Base-by-base conservation (phyloP, 2,888 invertebrate species). In the Laothoe populi region DNA sequence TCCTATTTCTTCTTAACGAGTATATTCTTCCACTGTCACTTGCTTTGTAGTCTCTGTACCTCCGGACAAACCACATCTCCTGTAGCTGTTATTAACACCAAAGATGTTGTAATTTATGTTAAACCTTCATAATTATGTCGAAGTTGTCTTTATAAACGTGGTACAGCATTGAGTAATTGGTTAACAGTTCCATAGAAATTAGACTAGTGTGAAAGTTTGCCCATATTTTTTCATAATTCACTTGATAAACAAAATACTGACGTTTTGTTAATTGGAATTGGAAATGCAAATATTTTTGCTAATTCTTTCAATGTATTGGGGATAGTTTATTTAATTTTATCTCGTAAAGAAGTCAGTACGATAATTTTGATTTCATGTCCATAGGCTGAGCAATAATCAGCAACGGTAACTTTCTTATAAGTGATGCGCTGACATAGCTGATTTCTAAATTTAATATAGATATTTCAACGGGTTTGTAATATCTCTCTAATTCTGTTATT, bases 1-100 rank as follows among this genome's bases (percentile, higher is more conserved):
- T 53, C 31, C 3, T 35, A 35, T 19, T 31, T 11, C 11, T 19
- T 35, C 49, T 26, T n/a, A n/a, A n/a, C n/a, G n/a, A n/a, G n/a
- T 60, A 10, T 11, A 40, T 24, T 16, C 38, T 4, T 40, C 48
- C 21, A 0, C 31, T 24, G 3, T 5, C 23, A 23, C 24, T 60
- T n/a, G 60, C 49, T 53, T 60, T 13, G 23, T 60, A 48, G 23
- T 13, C 49, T 53, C 53, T 13, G 23, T 60, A 48, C 38, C 19
- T 42, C 53, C 26, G 26, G 53, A 53, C 53, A n/a, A 48, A 19
- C 35, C 5, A 45, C 61, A 57, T 61, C 24, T 57, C 53, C 35
- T 53, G 19, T 53, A 31, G 53, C 19, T 53, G 11, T 42, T 8
- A 40, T 48, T 60, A 46, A 59, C 53, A 60, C 63, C 63, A 63